Conservation (phyloP, 2,113 vertebrate genomes). For the Galbula dea region DNA sequence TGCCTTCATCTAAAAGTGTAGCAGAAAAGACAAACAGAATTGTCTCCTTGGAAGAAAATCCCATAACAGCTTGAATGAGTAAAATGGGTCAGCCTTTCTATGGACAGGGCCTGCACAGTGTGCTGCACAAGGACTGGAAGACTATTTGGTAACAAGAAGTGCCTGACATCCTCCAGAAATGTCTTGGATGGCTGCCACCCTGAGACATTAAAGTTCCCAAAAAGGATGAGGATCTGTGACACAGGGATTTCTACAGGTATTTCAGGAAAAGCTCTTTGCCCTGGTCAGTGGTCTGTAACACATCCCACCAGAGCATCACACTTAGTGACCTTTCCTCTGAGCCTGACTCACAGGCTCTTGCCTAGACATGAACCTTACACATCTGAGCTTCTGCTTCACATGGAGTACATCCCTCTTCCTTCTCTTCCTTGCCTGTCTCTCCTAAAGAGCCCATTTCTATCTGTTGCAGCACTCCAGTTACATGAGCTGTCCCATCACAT, state of each 20-base stretch:
- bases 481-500: background rate
- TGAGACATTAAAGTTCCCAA: background rate
- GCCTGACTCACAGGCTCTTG: background rate
- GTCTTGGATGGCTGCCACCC: background rate
- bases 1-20: background rate
- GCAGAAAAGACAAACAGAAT: background rate
- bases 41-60: background rate
- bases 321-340: background rate
- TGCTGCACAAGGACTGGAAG: background rate
- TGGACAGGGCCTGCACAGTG: background rate
- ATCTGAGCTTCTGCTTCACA: background rate
- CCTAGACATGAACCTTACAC: rapidly evolving
- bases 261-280: background rate
- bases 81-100: background rate
- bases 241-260: background rate
- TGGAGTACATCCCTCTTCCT: background rate
- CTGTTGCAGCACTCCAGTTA: rapidly evolving
- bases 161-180: background rate
- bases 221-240: background rate
- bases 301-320: background rate
- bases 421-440: background rate
- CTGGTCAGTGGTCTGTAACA: background rate
- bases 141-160: background rate
- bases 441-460: background rate
- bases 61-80: background rate